phyloP scores from a whole-genome alignment of 2,113 vertebrate genomes.

The Morone chrysops region DNA sequence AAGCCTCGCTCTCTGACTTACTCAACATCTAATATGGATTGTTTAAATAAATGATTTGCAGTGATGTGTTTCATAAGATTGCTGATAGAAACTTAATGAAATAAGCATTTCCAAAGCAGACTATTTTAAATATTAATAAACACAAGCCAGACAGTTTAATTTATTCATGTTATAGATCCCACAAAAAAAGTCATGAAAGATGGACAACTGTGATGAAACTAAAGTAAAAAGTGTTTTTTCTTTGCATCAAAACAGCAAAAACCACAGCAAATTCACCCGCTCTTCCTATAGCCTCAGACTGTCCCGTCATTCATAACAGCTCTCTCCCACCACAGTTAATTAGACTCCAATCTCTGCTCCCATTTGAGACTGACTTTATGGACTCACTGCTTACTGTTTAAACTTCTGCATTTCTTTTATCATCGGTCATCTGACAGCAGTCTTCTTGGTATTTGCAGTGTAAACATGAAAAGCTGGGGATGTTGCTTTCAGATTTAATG shows the following conservation, averaged over 20 bases:
- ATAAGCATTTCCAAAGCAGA: constrained; percentile 29
- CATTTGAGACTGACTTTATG: neutral
- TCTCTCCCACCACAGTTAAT: neutral
- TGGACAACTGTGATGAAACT: neutral
- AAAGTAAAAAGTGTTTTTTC: neutral
- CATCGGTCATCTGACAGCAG: neutral
- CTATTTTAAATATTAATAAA: constrained; percentile 38
- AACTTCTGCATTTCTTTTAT: neutral
- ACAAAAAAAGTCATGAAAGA: constrained; percentile 1
- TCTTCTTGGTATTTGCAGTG: neutral
- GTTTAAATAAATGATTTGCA: constrained; percentile 42
- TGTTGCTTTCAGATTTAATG: neutral
- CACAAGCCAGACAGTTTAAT: constrained; percentile 33
- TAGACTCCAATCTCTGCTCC: constrained; percentile 6
- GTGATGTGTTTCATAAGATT: constrained; percentile 32
- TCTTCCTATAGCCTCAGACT: neutral
- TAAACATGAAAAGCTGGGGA: neutral
- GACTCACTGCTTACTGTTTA: constrained; percentile 2
- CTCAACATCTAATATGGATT: constrained; percentile 31
- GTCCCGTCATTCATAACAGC: neutral
- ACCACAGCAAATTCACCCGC: neutral
- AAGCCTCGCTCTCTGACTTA: constrained; percentile 5
- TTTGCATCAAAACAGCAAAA: neutral
- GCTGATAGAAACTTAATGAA: constrained; percentile 36
- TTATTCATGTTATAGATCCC: constrained; percentile 31